phyloP scores from a whole-genome alignment of 2,888 invertebrate genomes.

The Cephus pygmeus region DNA sequence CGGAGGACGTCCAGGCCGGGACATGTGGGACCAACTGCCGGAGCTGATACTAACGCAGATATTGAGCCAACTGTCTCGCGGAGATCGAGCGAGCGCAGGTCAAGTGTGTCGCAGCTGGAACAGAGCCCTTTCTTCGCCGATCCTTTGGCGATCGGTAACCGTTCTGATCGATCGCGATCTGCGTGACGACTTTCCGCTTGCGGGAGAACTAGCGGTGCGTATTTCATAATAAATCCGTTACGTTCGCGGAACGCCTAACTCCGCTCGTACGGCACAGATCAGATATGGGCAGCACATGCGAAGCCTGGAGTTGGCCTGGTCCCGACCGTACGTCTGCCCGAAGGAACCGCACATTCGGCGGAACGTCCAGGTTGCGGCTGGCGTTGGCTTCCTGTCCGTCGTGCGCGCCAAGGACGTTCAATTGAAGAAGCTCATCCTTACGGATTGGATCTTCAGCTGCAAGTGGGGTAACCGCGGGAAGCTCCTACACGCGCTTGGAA shows the following conservation, averaged over 20 bases:
- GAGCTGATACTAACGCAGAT: constrained; percentile 62
- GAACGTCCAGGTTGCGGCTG: constrained; percentile 62
- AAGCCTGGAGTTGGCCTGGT: constrained; percentile 67
- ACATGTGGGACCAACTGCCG: constrained; percentile 63
- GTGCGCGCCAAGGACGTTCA: constrained; percentile 65
- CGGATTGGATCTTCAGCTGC: constrained; percentile 67
- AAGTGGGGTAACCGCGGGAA: constrained; percentile 61
- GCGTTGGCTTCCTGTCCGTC: constrained; percentile 61
- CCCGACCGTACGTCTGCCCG: constrained; percentile 61
- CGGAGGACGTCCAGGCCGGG: constrained; percentile 45
- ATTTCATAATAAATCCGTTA: background rate
- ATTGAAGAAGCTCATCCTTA: constrained; percentile 63
- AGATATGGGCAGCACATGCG: constrained; percentile 66
- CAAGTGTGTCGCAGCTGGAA: constrained; percentile 57
- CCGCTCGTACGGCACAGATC: constrained; percentile 33
- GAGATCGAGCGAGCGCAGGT: constrained; percentile 52
- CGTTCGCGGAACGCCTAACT: background rate
- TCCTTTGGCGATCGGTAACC: constrained; percentile 59
- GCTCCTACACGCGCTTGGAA: constrained; percentile 55
- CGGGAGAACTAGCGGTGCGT: constrained; percentile 52
- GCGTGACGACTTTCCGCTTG: constrained; percentile 48
- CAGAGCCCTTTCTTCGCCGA: constrained; percentile 52
- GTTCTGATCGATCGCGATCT: constrained; percentile 58
- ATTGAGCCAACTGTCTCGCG: constrained; percentile 53
- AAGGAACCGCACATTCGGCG: constrained; percentile 56